Base-by-base conservation (phyloP, 2,113 vertebrate species). In the Psilopsiagon aurifrons region DNA sequence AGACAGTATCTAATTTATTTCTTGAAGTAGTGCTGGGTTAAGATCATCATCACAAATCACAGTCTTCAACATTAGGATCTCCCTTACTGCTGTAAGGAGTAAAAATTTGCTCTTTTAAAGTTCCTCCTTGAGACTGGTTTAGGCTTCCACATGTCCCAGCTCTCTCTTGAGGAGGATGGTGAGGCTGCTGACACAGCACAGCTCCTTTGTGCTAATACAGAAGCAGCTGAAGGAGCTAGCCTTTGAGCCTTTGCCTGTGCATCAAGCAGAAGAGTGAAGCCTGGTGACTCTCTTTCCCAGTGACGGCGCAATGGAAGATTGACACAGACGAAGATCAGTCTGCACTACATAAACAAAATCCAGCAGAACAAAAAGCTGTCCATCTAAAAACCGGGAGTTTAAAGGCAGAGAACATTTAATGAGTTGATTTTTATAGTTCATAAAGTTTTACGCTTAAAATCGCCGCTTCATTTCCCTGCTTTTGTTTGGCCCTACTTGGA, bases 31-130 rank as follows among this genome's bases (percentile, higher is more conserved):
- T 75, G 35, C 75, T 92, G 46, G 86, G 90, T 93, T 94, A 91
- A 93, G 86, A 82, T 94, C 77, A 69, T 94, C 43, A 62, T 79
- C 88, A 94, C 92, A 91, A 94, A 93, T 97, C 86, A 90, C 43
- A 57, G 0, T 86, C 52, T 66, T 92, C 63, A 86, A 7, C 0
- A 3, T 27, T 54, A 66, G 39, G n/a, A 39, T 94, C 71, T 88
- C 70, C 39, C 27, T 88, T 39, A 19, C 47, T 41, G 55, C 64
- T 64, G 9, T 71, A 63, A 84, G 66, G 10, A 82, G 73, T 57
- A 49, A 39, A 86, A 37, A 84, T 24, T 71, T 88, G 43, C n/a
- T 82, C 27, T 74, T 73, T 27, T 64, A 8, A 94, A 71, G 66
- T 31, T 77, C 33, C 35, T 92, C 16, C 57, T 41, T 1, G 4